Conservation (phyloP, 2,888 invertebrate genomes). For the Ypsolopha sequella region DNA sequence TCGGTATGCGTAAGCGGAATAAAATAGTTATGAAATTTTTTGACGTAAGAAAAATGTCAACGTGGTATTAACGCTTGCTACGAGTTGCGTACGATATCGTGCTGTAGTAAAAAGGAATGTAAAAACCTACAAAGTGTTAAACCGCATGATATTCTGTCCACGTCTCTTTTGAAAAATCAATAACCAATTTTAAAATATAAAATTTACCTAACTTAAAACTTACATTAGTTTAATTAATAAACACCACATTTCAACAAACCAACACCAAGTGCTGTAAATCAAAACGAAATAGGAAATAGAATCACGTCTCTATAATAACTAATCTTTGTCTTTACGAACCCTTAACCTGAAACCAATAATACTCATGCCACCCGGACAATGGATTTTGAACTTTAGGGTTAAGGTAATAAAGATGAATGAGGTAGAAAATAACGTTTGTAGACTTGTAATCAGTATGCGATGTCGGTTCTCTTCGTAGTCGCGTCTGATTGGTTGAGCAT, state of each 20-base stretch:
- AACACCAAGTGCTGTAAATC: not conserved
- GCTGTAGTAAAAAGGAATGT: too few species aligned
- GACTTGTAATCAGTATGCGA: slow-evolving; percentile 46
- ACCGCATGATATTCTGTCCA: too few species aligned
- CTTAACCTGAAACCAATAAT: not conserved
- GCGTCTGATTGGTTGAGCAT: slow-evolving; percentile 52
- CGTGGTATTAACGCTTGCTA: too few species aligned
- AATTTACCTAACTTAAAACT: too few species aligned
- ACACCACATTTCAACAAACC: not conserved
- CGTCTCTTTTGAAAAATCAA: too few species aligned
- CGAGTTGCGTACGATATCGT: too few species aligned
- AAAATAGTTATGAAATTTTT: too few species aligned
- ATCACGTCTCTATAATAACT: not conserved
- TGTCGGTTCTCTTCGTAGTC: slow-evolving; percentile 18
- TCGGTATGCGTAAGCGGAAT: too few species aligned
- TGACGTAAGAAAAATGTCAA: too few species aligned
- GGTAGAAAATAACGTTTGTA: not conserved
- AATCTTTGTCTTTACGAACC: slow-evolving; percentile 1
- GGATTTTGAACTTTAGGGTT: not conserved
- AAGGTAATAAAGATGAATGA: not conserved
- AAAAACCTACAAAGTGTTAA: too few species aligned
- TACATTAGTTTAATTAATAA: not conserved
- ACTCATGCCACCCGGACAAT: not conserved
- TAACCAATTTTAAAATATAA: too few species aligned
- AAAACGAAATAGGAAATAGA: not conserved